phyloP scores from a whole-genome alignment of 2,888 invertebrate species.

The Euplagia quadripunctaria region DNA sequence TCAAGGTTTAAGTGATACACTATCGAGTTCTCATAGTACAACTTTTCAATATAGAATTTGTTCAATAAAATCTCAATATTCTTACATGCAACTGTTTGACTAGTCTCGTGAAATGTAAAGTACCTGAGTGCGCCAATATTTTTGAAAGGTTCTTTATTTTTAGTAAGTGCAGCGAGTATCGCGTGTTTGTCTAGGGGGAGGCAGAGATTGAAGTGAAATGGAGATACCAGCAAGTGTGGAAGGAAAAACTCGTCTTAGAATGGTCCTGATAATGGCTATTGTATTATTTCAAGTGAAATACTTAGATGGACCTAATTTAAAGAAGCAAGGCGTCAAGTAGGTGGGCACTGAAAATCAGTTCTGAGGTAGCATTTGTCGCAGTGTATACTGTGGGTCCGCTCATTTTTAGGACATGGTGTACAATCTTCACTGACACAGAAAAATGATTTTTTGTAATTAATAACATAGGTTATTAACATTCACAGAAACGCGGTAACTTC shows the following conservation, averaged over 20 bases:
- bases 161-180: constrained; percentile 6
- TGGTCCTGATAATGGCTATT: too few species aligned
- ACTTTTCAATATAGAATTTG: constrained; percentile 57
- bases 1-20: constrained; percentile 10
- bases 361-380: too few species aligned
- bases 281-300: neutral
- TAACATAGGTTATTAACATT: too few species aligned
- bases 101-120: constrained; percentile 57
- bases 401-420: too few species aligned
- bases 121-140: constrained; percentile 61
- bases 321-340: too few species aligned
- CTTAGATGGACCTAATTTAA: neutral
- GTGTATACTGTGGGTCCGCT: too few species aligned
- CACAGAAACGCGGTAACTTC: too few species aligned
- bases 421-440: too few species aligned
- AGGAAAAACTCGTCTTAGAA: neutral
- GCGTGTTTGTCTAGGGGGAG: constrained; percentile 13
- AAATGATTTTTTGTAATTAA: too few species aligned
- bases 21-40: constrained; percentile 40
- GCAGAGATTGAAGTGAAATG: constrained; percentile 8
- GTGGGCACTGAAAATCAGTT: too few species aligned
- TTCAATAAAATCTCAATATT: constrained; percentile 71
- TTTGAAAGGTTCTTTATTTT: constrained; percentile 60
- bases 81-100: constrained; percentile 64
- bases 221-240: neutral